Evolutionary conservation across 2,113 vertebrate species (phyloP).

Genomic region (Equus quagga): DNA sequence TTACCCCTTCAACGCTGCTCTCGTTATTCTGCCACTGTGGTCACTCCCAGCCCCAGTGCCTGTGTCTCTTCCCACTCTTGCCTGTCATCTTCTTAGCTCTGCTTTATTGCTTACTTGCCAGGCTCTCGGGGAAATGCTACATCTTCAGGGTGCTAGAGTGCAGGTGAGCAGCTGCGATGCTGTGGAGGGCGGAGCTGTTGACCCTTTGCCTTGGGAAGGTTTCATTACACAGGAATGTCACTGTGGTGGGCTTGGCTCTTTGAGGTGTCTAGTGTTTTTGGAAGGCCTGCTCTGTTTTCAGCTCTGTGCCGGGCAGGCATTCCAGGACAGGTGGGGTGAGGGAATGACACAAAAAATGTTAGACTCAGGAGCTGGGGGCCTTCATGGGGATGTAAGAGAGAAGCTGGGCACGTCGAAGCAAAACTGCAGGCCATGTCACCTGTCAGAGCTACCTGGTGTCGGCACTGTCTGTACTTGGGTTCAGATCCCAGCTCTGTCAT

Average conservation of each 20-base stretch:
- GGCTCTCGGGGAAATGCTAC: neutral
- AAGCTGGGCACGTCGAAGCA: neutral
- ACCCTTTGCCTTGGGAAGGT: neutral
- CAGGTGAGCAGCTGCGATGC: neutral
- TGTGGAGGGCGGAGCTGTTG: rapidly evolving
- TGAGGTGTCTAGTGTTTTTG: neutral
- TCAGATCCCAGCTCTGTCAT: neutral
- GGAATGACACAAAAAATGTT: neutral
- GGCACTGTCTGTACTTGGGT: neutral
- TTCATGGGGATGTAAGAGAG: neutral
- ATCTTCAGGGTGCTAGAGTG: neutral
- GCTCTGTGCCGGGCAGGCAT: neutral
- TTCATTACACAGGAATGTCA: neutral
- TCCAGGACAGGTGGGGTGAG: neutral
- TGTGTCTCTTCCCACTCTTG: neutral
- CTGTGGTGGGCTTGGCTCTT: neutral
- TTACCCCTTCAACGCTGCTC: neutral
- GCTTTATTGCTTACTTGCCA: neutral
- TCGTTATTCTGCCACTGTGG: neutral
- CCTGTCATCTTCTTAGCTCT: neutral
- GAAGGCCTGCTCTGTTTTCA: neutral
- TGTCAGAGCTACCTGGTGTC: neutral
- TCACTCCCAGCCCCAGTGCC: rapidly evolving
- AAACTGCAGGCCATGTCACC: neutral
- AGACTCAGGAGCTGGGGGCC: neutral